phyloP scores from a whole-genome alignment of 2,797 vertebrate genomes.

The Prionace glauca region DNA sequence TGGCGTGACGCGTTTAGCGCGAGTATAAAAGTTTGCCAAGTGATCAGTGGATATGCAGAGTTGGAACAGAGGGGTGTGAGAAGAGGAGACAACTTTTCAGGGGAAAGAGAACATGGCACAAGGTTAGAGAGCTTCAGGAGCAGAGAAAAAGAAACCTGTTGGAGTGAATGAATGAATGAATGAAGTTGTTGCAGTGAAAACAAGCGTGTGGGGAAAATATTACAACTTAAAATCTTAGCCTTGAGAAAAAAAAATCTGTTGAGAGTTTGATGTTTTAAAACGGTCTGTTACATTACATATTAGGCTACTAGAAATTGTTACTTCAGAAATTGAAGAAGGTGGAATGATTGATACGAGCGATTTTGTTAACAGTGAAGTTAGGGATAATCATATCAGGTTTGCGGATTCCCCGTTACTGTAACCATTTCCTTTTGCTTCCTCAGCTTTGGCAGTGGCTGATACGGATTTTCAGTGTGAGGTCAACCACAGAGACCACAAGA shows the following conservation, averaged over 20 bases:
- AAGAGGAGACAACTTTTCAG: not conserved
- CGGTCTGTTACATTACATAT: not conserved
- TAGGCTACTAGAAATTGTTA: not conserved
- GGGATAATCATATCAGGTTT: not conserved
- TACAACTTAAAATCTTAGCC: no score
- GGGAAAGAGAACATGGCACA: not conserved
- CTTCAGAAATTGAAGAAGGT: not conserved
- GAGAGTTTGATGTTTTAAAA: not conserved
- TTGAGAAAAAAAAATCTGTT: not conserved
- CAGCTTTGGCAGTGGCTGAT: slow-evolving; percentile 69
- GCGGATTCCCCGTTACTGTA: not conserved
- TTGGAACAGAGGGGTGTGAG: not conserved
- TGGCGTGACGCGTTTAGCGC: not conserved
- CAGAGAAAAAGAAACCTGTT: not conserved
- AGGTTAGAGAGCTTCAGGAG: not conserved
- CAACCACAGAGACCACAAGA: slow-evolving; percentile 75
- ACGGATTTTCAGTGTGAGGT: slow-evolving; percentile 68
- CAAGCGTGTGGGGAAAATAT: not conserved
- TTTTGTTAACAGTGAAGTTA: not conserved
- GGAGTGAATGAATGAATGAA: not conserved
- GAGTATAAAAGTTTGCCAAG: slow-evolving; percentile 15
- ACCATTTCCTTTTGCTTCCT: not conserved
- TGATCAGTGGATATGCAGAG: not conserved
- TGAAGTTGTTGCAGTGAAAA: not conserved
- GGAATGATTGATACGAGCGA: not conserved